Evolutionary conservation across 1,140 invertebrate genomes (phyloP).

Genomic region (Drosophila malerkotliana): DNA sequence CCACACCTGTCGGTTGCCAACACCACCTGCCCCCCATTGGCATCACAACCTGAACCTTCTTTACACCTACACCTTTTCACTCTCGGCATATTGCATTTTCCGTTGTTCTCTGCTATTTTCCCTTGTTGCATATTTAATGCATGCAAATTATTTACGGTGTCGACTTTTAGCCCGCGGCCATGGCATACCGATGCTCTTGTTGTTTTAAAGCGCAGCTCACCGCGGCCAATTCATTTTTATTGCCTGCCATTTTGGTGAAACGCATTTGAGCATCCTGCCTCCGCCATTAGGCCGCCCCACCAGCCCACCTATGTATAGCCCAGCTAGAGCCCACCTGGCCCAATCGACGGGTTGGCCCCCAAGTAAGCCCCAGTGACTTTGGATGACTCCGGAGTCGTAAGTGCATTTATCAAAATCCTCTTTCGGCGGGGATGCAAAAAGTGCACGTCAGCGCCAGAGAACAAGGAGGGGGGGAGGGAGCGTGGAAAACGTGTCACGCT

Average conservation of each 20-base stretch:
- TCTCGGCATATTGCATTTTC: constrained; percentile 64
- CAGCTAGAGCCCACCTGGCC: constrained; percentile 12
- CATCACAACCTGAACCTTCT: background rate
- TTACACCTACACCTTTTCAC: constrained; percentile 4
- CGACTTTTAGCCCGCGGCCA: constrained; percentile 49
- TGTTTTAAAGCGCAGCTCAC: constrained; percentile 42
- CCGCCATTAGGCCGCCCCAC: constrained; percentile 22
- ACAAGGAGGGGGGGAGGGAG: background rate
- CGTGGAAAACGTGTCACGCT: constrained; percentile 33
- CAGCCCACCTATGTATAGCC: constrained; percentile 5
- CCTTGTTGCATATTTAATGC: constrained; percentile 70
- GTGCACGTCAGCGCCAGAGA: constrained; percentile 43
- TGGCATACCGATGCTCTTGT: background rate
- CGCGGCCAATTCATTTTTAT: constrained; percentile 56
- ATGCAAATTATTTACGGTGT: constrained; percentile 75
- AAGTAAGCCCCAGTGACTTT: constrained; percentile 26
- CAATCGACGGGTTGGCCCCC: background rate
- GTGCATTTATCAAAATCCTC: constrained; percentile 76
- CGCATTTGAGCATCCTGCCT: constrained; percentile 5
- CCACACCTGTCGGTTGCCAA: constrained; percentile 36
- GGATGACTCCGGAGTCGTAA: constrained; percentile 54
- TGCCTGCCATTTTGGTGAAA: constrained; percentile 38
- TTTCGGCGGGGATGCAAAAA: constrained; percentile 9
- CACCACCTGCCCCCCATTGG: background rate
- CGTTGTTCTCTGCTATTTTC: constrained; percentile 56